Evolutionary conservation across 2,888 invertebrate genomes (phyloP).

Genomic region (Pheosia gnoma): DNA sequence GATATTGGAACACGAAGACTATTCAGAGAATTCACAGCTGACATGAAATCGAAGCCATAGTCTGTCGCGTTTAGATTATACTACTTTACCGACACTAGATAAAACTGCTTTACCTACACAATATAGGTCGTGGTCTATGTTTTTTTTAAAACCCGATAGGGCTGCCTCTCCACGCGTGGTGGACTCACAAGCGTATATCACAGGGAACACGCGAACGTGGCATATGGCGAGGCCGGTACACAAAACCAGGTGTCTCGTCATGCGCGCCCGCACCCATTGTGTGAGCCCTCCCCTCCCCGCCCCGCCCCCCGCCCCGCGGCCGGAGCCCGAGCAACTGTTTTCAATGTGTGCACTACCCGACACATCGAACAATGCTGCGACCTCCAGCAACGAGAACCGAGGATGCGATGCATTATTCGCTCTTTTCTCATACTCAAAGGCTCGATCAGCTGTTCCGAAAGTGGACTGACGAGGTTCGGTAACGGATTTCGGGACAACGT

Average conservation of each 20-base stretch:
- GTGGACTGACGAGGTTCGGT: slow-evolving; percentile 6
- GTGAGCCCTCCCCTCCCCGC: slow-evolving; percentile 43
- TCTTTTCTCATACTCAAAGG: slow-evolving; percentile 36
- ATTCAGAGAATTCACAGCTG: not conserved
- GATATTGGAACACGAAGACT: no score
- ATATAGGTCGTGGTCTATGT: no score
- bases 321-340: slow-evolving; percentile 42
- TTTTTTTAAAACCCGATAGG: no score
- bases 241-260: slow-evolving; percentile 80
- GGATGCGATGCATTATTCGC: slow-evolving; percentile 34
- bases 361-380: slow-evolving; percentile 62
- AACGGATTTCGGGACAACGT: slow-evolving; percentile 18
- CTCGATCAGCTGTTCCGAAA: slow-evolving; percentile 45
- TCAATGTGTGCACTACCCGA: slow-evolving; percentile 58
- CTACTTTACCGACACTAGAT: no score
- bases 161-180: slow-evolving; percentile 9
- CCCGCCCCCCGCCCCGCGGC: slow-evolving; percentile 42
- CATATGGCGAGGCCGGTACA: slow-evolving; percentile 81
- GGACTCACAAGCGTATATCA: slow-evolving; percentile 33
- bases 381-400: slow-evolving; percentile 45
- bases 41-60: not conserved
- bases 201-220: slow-evolving; percentile 43
- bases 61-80: no score
- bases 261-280: slow-evolving; percentile 82
- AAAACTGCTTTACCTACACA: no score